Percentiles rank a stretch among this genome's conserved stretches.
Evolutionary conservation across 2,113 vertebrate species (phyloP).

Genomic region (Chamaea fasciata): DNA sequence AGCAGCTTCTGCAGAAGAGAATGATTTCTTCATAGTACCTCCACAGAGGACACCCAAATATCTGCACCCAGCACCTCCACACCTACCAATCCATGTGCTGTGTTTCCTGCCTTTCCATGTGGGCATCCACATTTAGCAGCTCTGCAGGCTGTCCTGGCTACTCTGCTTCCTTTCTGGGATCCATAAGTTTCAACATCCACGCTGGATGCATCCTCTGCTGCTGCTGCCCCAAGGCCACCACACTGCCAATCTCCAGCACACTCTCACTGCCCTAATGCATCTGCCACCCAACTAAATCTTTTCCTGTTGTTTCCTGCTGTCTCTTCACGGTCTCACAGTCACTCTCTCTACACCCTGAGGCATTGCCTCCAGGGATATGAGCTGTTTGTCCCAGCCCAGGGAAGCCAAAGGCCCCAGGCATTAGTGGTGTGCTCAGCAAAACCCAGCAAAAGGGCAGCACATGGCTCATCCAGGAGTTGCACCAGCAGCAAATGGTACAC

Average conservation of each 20-base stretch:
- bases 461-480: neutral
- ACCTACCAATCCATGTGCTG: neutral
- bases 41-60: neutral
- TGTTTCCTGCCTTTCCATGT: neutral
- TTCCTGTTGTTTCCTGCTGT: neutral
- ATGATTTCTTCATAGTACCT: neutral
- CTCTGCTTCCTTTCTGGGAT: neutral
- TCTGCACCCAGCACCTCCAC: neutral
- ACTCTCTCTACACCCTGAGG: neutral
- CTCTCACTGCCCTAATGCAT: neutral
- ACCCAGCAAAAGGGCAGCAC: neutral
- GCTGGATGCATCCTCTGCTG: neutral
- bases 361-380: neutral
- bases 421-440: accelerated
- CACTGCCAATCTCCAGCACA: neutral
- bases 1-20: neutral
- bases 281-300: neutral
- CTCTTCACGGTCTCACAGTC: neutral
- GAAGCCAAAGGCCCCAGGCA: neutral
- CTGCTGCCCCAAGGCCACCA: neutral
- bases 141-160: neutral
- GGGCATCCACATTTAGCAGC: neutral
- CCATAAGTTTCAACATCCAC: neutral
- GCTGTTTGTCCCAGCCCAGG: neutral
- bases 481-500: neutral